Evolutionary conservation across 2,888 invertebrate species (phyloP), one percentile per base, ranked within the genome.

Genomic region (Ennomos quercinarius): DNA sequence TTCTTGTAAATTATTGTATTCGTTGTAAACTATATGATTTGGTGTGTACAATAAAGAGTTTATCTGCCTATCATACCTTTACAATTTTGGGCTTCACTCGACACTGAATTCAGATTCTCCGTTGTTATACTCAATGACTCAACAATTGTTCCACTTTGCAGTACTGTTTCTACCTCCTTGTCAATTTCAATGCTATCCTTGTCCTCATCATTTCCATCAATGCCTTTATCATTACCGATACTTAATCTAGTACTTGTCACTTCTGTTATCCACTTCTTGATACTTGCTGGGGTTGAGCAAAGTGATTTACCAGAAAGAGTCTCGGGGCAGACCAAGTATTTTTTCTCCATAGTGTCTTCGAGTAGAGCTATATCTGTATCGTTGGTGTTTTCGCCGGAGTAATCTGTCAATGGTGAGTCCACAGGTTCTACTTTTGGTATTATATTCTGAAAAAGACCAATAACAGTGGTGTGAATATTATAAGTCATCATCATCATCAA

Each of bases 81-180:
- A 69, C 87, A 87, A 61, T 78, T 81, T 60, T 87, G 87, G 12
- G 84, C 86, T 71, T 92, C 92, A 71, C 78, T 84, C 1, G 87
- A 86, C 8, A 89, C 85, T 1, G 86, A 80, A 67, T 88, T 91
- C 5, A 91, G 71, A 70, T 87, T 91, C 63, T 89, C 91, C 0
- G 89, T 88, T 34, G 91, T 85, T 58, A 91, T 88, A 67, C 87
- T 92, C 59, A 93, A 71, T 0, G 91, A 89, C 66, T 93, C 93
- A 9, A 93, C 91, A 51, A 89, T 88, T 3, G 91, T 91, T 11
- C 92, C 92, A 65, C 92, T 91, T 67, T 93, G 91, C 49, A 93
- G 59, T 0, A 92, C 93, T 0, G 86, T 91, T 68, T 93, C 93
- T 0, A 93, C 90, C 73, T 92, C 93, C 60, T 91, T 92, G 59